Base-by-base conservation (phyloP, 2,888 invertebrate genomes). In the Pycnomerus fuliginosus region DNA sequence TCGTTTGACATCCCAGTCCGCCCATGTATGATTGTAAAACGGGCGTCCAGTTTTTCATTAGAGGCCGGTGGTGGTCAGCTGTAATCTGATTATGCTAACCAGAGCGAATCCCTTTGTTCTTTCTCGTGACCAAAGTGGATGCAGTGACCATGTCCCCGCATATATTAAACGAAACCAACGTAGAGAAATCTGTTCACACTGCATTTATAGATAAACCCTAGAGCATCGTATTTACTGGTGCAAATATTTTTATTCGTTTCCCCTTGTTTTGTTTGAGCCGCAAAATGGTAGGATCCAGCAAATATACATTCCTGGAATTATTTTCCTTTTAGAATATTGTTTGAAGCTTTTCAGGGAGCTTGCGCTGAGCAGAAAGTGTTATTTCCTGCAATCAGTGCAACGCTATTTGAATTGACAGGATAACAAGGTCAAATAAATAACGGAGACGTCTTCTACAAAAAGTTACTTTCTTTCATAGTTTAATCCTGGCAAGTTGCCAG, bases 31-130 rank as follows among this genome's bases (percentile, higher is more conserved):
- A 22, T 33, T 38, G 14, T 30, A 16, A 34, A 37, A 38, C 29
- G 32, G 28, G 29, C 23, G 25, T 33, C 16, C 24, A 30, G 32
- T 43, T 43, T 43, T 38, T 34, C 38, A 40, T n/a, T 25, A 12
- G 13, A 25, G 23, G 5, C 24, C 16, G 22, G 22, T 23, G 34
- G 28, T 47, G 47, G 47, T 33, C 42, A 4, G 38, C 34, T 37
- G 47, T 52, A 52, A 52, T 47, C 44, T 47, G 49, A 52, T 52
- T 52, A 52, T 49, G 49, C 43, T 44, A 47, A 52, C 52, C 49
- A 47, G 49, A 47, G 44, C 48, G 49, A 44, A 44, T 52, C 47
- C 52, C 44, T 49, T 49, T 52, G 52, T 52, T 47, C 49, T 46
- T 45, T 41, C 48, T 43, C 44, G 47, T 12, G 35, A 35, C 37